Evolutionary conservation across 2,113 vertebrate genomes (phyloP), one percentile per base, ranked within the genome.

Genomic region (Melanotaenia duboulayi): DNA sequence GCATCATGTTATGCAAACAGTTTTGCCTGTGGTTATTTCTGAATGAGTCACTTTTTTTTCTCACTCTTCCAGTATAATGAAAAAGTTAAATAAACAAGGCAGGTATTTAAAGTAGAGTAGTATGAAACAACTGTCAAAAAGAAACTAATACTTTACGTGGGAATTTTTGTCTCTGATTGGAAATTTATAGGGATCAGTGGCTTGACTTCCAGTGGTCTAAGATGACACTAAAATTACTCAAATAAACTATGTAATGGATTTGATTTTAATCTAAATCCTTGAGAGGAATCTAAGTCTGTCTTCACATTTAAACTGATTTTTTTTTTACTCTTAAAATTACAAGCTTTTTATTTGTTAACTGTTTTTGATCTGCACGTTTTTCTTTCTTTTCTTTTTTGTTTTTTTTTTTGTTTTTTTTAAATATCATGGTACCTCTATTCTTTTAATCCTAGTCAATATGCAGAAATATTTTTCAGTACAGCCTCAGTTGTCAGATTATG

Each of bases 41-140:
- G 44, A 22, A 3, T 40, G 35, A 69, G 39, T 75, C 79, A 70
- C 56, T 54, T 37, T 28, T 54, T 48, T 65, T 12, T 64, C 9
- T 64, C 42, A 3, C 35, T 32, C 7, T 25, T 20, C 12, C 0
- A 24, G 9, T 60, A 50, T 52, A 23, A 61, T 55, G 11, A 7
- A 14, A 7, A 0, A 11, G 1, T 40, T 64, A 16, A 61, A 71
- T 24, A 66, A 55, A 70, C 20, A 51, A 9, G 0, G 24, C 2
- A 4, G n/a, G 52, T 51, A 28, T 32, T 2, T 11, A 11, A 10
- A 39, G 2, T 56, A 9, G 32, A 35, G 40, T 17, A 24, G 3
- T 4, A 10, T 52, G 59, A 50, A 19, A 59, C 22, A 11, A 0
- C 7, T 0, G 16, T 69, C 4, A 66, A 69, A 72, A 37, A 0